Percentiles rank a stretch among this genome's conserved stretches.
These are phyloP conservation scores for Chaetorhynchus papuensis DNA, from an alignment of 2,113 vertebrate species.

Conservation along the genomic window DNA sequence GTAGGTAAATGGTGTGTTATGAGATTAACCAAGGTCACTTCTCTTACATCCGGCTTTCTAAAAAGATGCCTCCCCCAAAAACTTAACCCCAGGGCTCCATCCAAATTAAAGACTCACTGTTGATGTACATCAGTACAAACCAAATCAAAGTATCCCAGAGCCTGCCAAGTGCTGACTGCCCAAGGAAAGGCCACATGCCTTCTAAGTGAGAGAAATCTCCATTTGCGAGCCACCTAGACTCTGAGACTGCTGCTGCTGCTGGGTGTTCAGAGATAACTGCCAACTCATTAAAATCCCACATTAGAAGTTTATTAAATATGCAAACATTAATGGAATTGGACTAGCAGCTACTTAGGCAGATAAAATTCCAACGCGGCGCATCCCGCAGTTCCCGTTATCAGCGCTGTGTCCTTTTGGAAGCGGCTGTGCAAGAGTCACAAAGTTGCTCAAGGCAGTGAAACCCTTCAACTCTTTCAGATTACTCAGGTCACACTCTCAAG, in stretches of 20 bases:
- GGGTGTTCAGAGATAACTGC: constrained; percentile 29
- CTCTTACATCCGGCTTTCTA: not conserved
- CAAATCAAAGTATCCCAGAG: not conserved
- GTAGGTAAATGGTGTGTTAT: not conserved
- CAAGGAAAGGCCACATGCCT: not conserved
- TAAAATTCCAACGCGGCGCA: not conserved
- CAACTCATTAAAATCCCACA: constrained; percentile 39
- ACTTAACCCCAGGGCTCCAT: not conserved
- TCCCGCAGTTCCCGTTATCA: not conserved
- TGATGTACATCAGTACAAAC: not conserved
- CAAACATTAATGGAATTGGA: constrained; percentile 30
- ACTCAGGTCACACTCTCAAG: not conserved
- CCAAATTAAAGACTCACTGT: not conserved
- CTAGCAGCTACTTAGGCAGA: constrained; percentile 20
- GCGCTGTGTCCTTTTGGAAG: not conserved
- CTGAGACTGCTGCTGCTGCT: not conserved
- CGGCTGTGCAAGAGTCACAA: not conserved
- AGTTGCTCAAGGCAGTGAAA: not conserved
- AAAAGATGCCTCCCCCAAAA: not conserved
- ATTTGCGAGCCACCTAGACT: not conserved
- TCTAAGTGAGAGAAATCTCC: not conserved
- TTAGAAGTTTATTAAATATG: constrained; percentile 46
- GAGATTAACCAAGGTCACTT: not conserved
- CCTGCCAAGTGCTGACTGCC: not conserved
- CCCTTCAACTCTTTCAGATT: not conserved